Evolutionary conservation across 2,797 vertebrate genomes (phyloP).

Genomic region (Periophthalmus magnuspinnatus): DNA sequence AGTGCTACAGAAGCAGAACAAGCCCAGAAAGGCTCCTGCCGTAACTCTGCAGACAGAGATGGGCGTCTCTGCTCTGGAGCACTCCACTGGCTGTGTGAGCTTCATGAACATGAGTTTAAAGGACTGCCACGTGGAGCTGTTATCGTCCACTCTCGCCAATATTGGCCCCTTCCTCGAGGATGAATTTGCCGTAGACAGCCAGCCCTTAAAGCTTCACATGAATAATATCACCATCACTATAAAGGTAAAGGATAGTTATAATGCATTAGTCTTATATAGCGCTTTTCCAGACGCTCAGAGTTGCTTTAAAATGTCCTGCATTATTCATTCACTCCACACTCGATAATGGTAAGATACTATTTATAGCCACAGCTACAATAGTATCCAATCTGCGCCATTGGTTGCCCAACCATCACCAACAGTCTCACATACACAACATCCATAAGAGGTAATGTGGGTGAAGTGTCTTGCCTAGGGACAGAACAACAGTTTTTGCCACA

Average conservation of each 20-base stretch:
- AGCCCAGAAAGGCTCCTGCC: conserved; percentile 56
- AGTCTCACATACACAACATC: too few species aligned
- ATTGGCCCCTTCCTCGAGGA: conserved; percentile 94
- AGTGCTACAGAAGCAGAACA: conserved; percentile 29
- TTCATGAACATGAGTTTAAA: conserved; percentile 81
- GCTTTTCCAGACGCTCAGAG: too few species aligned
- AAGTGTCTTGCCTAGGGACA: too few species aligned
- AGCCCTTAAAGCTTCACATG: conserved; percentile 88
- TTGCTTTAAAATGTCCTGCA: too few species aligned
- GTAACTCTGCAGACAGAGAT: conserved; percentile 80
- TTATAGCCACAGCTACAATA: too few species aligned
- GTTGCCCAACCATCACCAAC: too few species aligned
- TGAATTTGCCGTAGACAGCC: conserved; percentile 83
- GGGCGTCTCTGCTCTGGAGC: conserved; percentile 78
- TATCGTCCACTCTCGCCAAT: conserved; percentile 83
- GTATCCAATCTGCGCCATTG: too few species aligned
- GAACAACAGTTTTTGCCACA: too few species aligned
- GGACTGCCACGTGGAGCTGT: conserved; percentile 79
- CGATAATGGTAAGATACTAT: too few species aligned
- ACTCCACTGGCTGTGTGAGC: conserved; percentile 79
- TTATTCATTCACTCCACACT: too few species aligned
- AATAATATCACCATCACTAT: conserved; percentile 82
- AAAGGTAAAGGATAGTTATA: conserved; percentile 72
- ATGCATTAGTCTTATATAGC: too few species aligned
- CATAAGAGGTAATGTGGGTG: too few species aligned